Base-by-base conservation (phyloP, 1,140 invertebrate genomes). In the Anthonomus grandis region DNA sequence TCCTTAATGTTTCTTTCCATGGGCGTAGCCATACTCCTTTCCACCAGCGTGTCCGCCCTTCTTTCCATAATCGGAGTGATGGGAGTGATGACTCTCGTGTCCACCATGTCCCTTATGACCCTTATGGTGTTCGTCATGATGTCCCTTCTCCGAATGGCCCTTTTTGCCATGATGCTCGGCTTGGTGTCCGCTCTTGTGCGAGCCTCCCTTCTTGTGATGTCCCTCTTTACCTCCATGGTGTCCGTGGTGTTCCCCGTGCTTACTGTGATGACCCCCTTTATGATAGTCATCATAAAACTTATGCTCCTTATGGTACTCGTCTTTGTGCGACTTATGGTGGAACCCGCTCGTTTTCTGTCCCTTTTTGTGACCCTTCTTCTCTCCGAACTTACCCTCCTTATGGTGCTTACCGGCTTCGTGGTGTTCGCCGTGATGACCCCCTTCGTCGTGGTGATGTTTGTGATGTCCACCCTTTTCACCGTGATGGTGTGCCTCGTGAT, bases 311-410 rank as follows among this genome's bases (percentile, higher is more conserved):
- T 87, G 81, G 67, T 86, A 88, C 53, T 87, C 87, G 51, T 89
- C 85, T 63, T 89, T 89, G 70, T 89, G 86, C 64, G 87, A 85
- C 65, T 89, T 90, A 69, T 89, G 87, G 70, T 89, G 85, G 69
- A 86, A 88, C 15, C 87, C 87, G 67, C 80, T 77, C 6, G 83
- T 84, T 49, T 82, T 85, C 63, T 85, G 83, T 0, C 84, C 84
- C 60, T 86, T 86, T 62, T 83, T 83, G 64, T 83, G 80, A 18
- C 83, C 81, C 63, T 84, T 83, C 62, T 84, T 84, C 62, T 84
- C 81, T n/a, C 84, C 84, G 64, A 83, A 83, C 60, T 87, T 83
- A 13, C 81, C 84, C 3, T 80, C 84, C 66, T 87, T 84, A 63
- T 85, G 82, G 0, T 86, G 86, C 59, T 89, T 84, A 42, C 86